A percentile compares a stretch with the other conserved stretches of the same genome.
phyloP scores from a whole-genome alignment of 2,797 vertebrate genomes.

The Fringilla coelebs region DNA sequence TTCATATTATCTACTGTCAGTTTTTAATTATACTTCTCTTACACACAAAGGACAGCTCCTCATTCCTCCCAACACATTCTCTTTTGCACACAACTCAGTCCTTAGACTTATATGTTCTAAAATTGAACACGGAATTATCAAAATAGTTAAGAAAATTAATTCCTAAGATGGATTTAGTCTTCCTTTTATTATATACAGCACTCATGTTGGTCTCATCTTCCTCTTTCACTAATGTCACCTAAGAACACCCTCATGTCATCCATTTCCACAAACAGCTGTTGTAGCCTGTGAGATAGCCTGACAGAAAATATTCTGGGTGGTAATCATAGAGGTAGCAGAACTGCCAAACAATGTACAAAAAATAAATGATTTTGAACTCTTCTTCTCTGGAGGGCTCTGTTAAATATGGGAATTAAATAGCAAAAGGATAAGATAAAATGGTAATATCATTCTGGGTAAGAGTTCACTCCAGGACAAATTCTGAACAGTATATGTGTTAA shows the following conservation, averaged over 20 bases:
- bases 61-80: background rate
- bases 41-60: background rate
- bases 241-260: background rate
- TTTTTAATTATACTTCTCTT: background rate
- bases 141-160: background rate
- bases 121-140: background rate
- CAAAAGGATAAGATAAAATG: background rate
- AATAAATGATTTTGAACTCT: background rate
- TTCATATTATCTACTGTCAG: background rate
- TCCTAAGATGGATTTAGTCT: background rate
- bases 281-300: background rate
- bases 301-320: background rate
- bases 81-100: background rate
- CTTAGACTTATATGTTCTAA: background rate
- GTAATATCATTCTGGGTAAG: background rate
- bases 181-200: background rate
- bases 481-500: background rate
- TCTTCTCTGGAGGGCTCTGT: background rate
- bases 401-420: slow-evolving; percentile 24
- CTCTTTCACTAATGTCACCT: background rate
- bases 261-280: slow-evolving; percentile 1
- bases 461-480: slow-evolving; percentile 2
- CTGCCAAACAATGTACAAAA: slow-evolving; percentile 13
- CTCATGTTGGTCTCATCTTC: background rate
- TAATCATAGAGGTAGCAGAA: background rate